A percentile compares a stretch with the other conserved stretches of the same genome.
Evolutionary conservation across 1,140 invertebrate genomes (phyloP).

Genomic region (Lepidurus packardi): DNA sequence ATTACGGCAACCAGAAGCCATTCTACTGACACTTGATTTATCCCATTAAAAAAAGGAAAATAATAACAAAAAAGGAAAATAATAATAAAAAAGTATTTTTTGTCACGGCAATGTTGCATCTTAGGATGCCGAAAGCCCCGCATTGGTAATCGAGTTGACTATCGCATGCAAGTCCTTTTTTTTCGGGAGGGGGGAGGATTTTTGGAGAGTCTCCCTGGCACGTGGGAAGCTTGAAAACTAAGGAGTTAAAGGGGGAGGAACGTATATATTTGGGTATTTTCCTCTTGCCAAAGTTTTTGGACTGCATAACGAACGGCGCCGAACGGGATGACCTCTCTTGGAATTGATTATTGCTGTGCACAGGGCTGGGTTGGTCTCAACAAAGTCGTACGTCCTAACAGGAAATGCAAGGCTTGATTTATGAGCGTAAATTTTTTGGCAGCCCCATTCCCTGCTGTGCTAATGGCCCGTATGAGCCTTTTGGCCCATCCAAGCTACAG

Average conservation of each 20-base stretch:
- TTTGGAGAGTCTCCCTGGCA: neutral
- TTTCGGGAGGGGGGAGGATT: neutral
- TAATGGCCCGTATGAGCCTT: constrained; percentile 21
- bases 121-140: neutral
- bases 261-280: constrained; percentile 7
- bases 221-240: neutral
- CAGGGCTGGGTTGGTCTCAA: neutral
- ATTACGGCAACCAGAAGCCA: neutral
- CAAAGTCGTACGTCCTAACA: constrained; percentile 21
- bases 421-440: constrained; percentile 22
- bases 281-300: neutral
- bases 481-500: constrained; percentile 10
- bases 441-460: constrained; percentile 5
- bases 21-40: neutral
- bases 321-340: neutral
- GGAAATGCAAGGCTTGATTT: constrained; percentile 19
- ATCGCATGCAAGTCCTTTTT: neutral
- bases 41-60: neutral
- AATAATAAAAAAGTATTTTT: neutral
- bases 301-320: constrained; percentile 12
- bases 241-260: neutral
- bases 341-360: constrained; percentile 8
- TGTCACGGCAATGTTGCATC: neutral
- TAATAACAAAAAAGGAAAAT: neutral
- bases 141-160: neutral